A percentile compares a stretch with the other conserved stretches of the same genome.
phyloP scores from a whole-genome alignment of 2,888 invertebrate species.

The Rhorus exstirpatorius region DNA sequence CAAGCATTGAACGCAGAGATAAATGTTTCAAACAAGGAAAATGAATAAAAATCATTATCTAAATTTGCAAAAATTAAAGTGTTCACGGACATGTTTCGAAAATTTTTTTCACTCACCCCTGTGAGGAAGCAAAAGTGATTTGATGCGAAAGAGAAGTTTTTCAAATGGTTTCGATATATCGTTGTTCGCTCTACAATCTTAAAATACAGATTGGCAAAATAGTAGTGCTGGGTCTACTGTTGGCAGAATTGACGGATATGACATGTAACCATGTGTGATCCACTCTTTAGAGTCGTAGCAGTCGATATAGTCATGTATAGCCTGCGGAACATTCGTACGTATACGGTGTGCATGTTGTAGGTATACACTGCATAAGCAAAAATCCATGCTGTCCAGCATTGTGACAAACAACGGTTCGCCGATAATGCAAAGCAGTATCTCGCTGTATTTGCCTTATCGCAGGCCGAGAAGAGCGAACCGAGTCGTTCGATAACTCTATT shows the following conservation, averaged over 20 bases:
- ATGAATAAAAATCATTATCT: too few species aligned
- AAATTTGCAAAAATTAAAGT: too few species aligned
- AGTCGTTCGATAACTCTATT: slow-evolving; percentile 40
- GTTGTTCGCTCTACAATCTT: too few species aligned
- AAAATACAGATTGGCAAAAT: too few species aligned
- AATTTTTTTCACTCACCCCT: too few species aligned
- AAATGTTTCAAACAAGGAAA: too few species aligned
- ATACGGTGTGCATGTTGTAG: neutral
- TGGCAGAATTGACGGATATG: neutral
- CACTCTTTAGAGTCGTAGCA: neutral
- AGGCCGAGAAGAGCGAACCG: slow-evolving; percentile 30
- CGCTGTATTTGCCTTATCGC: slow-evolving; percentile 30
- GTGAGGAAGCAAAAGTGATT: too few species aligned
- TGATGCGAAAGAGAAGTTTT: too few species aligned
- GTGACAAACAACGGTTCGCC: slow-evolving; percentile 40
- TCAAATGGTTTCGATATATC: too few species aligned
- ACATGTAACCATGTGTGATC: neutral
- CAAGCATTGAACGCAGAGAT: too few species aligned
- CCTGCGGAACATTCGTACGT: neutral
- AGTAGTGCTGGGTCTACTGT: too few species aligned
- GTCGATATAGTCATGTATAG: neutral
- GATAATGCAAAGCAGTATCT: slow-evolving; percentile 19
- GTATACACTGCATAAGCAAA: neutral
- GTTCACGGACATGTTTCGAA: too few species aligned
- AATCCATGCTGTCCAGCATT: neutral